Evolutionary conservation across 92 coral and sea anemone genomes (phyloP), one percentile per base, ranked within the genome.

Genomic region (Palythoa heliodiscus): DNA sequence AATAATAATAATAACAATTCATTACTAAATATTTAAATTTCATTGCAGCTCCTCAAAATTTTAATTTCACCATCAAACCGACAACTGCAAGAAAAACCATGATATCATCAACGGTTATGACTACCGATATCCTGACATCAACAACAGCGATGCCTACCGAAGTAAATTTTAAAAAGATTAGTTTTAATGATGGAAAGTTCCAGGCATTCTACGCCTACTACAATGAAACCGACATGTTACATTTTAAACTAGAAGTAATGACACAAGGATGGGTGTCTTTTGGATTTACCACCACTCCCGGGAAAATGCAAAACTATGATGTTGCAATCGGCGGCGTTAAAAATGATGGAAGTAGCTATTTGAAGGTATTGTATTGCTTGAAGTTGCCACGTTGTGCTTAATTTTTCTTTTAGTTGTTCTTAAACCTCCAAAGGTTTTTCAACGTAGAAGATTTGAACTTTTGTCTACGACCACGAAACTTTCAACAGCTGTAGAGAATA

Each of bases 221-320:
- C 55, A 66, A 78, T 12, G 37, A 40, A 78, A 78, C 83, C 11
- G 72, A 78, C 19, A 58, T 61, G 72, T 68, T 78, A 55, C 73
- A 78, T 54, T 78, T 78, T 60, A 78, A 78, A 60, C 50, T 78
- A 0, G 83, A 78, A 60, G 83, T 78, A 1, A 78, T 78, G 83
- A 78, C 83, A 63, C 37, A n/a, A 61, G 83, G 83, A 3, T 78
- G 83, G 83, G 83, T 78, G 37, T 61, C 83, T 2, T 61, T 78
- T 38, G 83, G 83, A 8, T 78, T 78, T 52, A 78, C 83, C 25
- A 78, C 60, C 73, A 78, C 83, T 35, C 83, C 83, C 58, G 15
- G 35, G 5, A n/a, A n/a, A 38, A 78, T 78, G 83, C 9, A 63
- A 29, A 61, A 60, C 39, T 78, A 78, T 63, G 83, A 78, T 38